Conservation (phyloP, 1,140 invertebrate species). For the Apis dorsata region DNA sequence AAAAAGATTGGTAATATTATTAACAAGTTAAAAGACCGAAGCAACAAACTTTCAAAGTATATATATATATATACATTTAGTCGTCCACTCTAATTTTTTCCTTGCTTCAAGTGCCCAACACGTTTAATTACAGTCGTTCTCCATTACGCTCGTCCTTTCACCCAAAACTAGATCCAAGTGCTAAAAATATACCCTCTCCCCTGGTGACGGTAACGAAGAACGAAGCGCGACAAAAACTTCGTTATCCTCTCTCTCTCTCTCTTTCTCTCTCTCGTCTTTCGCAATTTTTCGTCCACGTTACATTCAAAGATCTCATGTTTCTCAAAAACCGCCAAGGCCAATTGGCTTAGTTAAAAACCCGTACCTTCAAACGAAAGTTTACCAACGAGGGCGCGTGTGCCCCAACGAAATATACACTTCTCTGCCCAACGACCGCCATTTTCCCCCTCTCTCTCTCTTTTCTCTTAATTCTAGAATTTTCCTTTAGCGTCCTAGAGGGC, state of each 20-base stretch:
- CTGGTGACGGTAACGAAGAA: not conserved
- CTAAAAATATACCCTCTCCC: not conserved
- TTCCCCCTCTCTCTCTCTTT: not conserved
- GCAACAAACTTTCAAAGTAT: not conserved
- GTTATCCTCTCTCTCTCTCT: not conserved
- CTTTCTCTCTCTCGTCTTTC: too few relatives aligned
- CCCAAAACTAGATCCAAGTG: not conserved
- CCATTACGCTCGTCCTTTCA: not conserved
- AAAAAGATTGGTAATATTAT: too few relatives aligned
- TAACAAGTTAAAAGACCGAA: too few relatives aligned
- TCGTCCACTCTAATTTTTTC: not conserved
- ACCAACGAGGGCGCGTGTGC: not conserved
- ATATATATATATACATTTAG: not conserved
- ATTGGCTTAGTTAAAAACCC: slow-evolving; percentile 20
- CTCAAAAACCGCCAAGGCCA: not conserved
- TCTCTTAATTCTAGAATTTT: not conserved
- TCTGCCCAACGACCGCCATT: not conserved
- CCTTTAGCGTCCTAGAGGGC: not conserved
- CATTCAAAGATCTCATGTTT: too few relatives aligned
- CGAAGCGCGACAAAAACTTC: not conserved
- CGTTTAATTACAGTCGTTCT: slow-evolving; percentile 5
- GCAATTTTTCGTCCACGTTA: not conserved
- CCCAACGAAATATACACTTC: not conserved
- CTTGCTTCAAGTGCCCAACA: not conserved
- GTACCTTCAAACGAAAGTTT: not conserved